phyloP scores from a whole-genome alignment of 2,797 vertebrate species.

The Harpagifer antarcticus region DNA sequence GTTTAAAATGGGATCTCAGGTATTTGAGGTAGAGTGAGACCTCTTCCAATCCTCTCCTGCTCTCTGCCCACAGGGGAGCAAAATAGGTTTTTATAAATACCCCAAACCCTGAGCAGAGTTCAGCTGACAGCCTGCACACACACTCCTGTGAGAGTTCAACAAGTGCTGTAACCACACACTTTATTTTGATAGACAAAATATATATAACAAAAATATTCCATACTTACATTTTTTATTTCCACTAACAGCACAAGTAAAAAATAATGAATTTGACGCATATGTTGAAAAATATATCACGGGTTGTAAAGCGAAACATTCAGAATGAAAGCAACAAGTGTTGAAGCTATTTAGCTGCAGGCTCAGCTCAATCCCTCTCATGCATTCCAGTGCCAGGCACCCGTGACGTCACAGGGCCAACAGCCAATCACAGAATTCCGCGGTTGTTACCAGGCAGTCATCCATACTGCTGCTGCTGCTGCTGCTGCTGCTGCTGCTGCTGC shows the following conservation, averaged over 20 bases:
- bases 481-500: background rate
- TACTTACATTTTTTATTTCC: background rate
- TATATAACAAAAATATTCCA: background rate
- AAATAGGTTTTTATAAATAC: constrained; percentile 34
- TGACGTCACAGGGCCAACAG: constrained; percentile 25
- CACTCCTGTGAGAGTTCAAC: background rate
- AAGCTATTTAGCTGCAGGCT: background rate
- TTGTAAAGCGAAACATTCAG: background rate
- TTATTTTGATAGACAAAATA: background rate
- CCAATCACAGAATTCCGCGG: constrained; percentile 65
- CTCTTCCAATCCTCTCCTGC: accelerated
- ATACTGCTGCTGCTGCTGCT: background rate
- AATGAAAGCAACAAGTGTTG: background rate
- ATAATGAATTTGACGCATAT: accelerated
- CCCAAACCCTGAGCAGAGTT: constrained; percentile 10
- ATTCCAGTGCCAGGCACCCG: constrained; percentile 22
- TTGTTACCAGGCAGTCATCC: constrained; percentile 51
- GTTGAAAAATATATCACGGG: background rate
- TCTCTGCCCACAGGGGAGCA: constrained; percentile 18
- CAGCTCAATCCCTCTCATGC: constrained; percentile 4
- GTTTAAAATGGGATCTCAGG: background rate
- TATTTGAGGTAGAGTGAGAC: constrained; percentile 43
- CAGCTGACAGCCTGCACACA: constrained; percentile 13
- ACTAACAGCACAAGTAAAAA: background rate
- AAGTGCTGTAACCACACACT: background rate